Percentiles rank a stretch among this genome's conserved stretches.
Evolutionary conservation across 2,888 invertebrate genomes (phyloP).

Genomic region (Malacosoma neustria): DNA sequence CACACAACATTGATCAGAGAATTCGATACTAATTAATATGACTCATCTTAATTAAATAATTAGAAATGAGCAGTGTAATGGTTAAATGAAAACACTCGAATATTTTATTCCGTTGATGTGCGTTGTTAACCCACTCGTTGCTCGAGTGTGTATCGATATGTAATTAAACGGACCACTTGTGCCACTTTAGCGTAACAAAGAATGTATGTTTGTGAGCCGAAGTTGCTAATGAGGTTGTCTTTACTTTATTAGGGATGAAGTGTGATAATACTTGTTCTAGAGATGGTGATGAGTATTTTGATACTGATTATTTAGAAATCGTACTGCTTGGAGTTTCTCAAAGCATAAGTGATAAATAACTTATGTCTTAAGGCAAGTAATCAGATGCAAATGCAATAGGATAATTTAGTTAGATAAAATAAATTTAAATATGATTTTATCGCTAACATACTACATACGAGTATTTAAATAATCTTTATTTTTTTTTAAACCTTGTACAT

Average conservation of each 20-base stretch:
- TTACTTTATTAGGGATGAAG: not conserved
- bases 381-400: no score
- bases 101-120: conserved; percentile 1
- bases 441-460: no score
- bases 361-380: no score
- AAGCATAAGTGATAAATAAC: no score
- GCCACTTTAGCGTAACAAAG: conserved; percentile 28
- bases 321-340: no score
- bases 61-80: not conserved
- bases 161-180: conserved; percentile 40
- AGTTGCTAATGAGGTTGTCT: not conserved
- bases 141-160: conserved; percentile 26
- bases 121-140: conserved; percentile 4
- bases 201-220: not conserved
- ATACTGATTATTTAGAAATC: no score
- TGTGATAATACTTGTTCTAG: not conserved
- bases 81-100: not conserved
- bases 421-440: no score
- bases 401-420: no score
- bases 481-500: no score
- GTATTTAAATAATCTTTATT: no score
- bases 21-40: not conserved
- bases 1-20: no score
- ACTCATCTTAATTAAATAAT: not conserved
- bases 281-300: no score